Base-by-base conservation (phyloP, 1,140 invertebrate species). In the Drosophila kepulauana region DNA sequence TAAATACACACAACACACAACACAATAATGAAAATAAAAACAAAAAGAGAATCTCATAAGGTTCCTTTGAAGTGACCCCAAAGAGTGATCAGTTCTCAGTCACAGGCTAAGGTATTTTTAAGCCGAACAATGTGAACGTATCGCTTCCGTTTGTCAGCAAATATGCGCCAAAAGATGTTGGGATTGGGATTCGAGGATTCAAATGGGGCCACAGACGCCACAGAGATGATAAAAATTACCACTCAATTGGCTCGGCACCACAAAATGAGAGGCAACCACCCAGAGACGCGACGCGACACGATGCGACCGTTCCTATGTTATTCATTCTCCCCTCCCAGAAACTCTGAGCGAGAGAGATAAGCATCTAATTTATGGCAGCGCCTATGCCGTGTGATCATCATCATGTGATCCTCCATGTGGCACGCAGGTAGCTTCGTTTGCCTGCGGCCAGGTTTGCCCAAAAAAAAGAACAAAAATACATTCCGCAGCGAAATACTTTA, bases 131-230 rank as follows among this genome's bases (percentile, higher is more conserved):
- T 88, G 85, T 88, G 81, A 75, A 89, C 77, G 73, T 81, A 89
- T 88, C 84, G 85, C 85, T 88, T 88, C 85, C 84, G 84, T 88
- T 89, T 88, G 78, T 68, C 78, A 89, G 67, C 59, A 84, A 75
- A 82, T 81, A 81, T 84, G 71, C 25, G 20, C 16, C 15, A 13
- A 8, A 33, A 38, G 61, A 46, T 35, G 5, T 11, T 46, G 30
- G 6, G 6, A 33, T 33, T 33, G 30, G 30, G 41, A 13, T 6
- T 43, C 35, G 57, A 38, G 63, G 41, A 62, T 43, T 16, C 49
- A 46, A 35, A 49, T 28, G n/a, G 15, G 57, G 45, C 38, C 70
- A 6, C 51, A 43, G 67, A 88, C 69, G 70, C 65, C 52, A 66
- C 7, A 69, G 77, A 69, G 77, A 74, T 79, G 78, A 75, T 85